phyloP scores from a whole-genome alignment of 2,888 invertebrate genomes.

The Scaptodrosophila latifasciaeformis region DNA sequence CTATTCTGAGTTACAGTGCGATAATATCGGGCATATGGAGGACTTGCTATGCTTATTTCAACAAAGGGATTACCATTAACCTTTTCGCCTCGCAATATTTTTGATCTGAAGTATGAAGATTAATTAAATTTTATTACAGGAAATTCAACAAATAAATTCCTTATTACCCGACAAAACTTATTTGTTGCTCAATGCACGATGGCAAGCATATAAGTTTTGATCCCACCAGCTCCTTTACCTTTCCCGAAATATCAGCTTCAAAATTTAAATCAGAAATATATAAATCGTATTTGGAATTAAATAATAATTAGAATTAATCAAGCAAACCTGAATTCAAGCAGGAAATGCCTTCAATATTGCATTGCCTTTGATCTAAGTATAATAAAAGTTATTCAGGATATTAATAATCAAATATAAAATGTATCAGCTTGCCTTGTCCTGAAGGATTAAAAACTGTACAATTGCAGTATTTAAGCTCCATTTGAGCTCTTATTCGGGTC shows the following conservation, averaged over 20 bases:
- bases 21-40: slow-evolving; percentile 46
- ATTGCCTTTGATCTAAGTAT: slow-evolving; percentile 13
- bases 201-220: slow-evolving; percentile 51
- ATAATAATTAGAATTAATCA: not conserved
- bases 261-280: not conserved
- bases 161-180: slow-evolving; percentile 55
- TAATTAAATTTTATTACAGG: not conserved
- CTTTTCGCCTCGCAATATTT: slow-evolving; percentile 22
- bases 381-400: not conserved
- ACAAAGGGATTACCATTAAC: slow-evolving; percentile 19
- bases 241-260: slow-evolving; percentile 41
- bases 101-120: slow-evolving; percentile 30
- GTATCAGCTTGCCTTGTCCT: slow-evolving; percentile 42
- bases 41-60: slow-evolving; percentile 45
- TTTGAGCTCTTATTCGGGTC: slow-evolving; percentile 49
- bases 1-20: slow-evolving; percentile 57
- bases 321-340: slow-evolving; percentile 36
- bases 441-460: slow-evolving; percentile 59
- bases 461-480: slow-evolving; percentile 61
- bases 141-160: not conserved
- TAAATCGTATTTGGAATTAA: not conserved
- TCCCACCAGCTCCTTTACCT: slow-evolving; percentile 46
- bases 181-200: slow-evolving; percentile 59
- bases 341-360: slow-evolving; percentile 27
- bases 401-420: not conserved